Percentiles rank a stretch among this genome's conserved stretches.
Conservation (phyloP, 1,140 invertebrate genomes). For the Magallana gigas region DNA sequence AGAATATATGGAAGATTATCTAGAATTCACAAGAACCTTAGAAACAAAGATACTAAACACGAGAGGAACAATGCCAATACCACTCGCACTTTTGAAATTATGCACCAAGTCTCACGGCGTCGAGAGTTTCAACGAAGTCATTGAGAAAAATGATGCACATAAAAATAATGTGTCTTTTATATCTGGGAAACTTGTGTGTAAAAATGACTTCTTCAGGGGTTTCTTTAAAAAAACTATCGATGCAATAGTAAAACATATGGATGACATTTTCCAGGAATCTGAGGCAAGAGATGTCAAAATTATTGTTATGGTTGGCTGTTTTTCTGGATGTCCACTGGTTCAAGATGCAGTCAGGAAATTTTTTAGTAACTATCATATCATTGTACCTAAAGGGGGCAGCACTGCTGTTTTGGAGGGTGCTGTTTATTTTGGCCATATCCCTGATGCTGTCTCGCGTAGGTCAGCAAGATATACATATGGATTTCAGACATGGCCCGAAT, state of each 20-base stretch:
- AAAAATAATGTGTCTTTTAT: neutral
- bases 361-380: too few relatives aligned
- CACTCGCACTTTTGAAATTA: neutral
- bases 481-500: too few relatives aligned
- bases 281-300: slow-evolving; percentile 29
- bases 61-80: slow-evolving; percentile 42
- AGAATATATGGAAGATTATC: slow-evolving; percentile 54
- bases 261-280: slow-evolving; percentile 45
- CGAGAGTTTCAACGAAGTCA: neutral
- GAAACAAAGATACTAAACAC: too few relatives aligned
- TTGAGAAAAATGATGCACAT: slow-evolving; percentile 34
- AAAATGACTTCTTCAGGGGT: neutral
- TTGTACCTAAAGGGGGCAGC: too few relatives aligned
- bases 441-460: too few relatives aligned
- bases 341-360: neutral
- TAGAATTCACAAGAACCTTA: slow-evolving; percentile 48
- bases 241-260: slow-evolving; percentile 46
- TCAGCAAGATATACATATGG: too few relatives aligned
- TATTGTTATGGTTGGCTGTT: slow-evolving; percentile 55
- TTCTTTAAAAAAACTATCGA: slow-evolving; percentile 43
- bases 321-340: slow-evolving; percentile 54
- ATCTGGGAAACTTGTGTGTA: slow-evolving; percentile 40
- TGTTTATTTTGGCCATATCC: too few relatives aligned
- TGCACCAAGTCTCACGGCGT: neutral
- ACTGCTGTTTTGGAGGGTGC: too few relatives aligned